Evolutionary conservation across 2,113 vertebrate species (phyloP).

Genomic region (Dicerorhinus sumatrensis): DNA sequence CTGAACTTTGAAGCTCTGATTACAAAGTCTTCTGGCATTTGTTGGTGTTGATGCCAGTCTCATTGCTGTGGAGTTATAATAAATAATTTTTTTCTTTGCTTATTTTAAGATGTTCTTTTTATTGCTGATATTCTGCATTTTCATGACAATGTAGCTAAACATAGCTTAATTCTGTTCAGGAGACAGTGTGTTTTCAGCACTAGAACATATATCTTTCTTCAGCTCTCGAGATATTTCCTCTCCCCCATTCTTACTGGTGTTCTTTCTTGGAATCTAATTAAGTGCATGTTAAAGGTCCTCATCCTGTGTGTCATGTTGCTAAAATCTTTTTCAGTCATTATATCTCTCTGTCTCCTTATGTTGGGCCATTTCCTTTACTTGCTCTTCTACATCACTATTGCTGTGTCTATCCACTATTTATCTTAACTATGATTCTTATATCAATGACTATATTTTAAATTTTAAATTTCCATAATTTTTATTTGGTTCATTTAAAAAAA

Average conservation of each 20-base stretch:
- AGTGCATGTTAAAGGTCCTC: not conserved
- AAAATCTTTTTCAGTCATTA: not conserved
- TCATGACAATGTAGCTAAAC: not conserved
- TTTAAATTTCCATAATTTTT: slow-evolving; percentile 7
- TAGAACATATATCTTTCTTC: not conserved
- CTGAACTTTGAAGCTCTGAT: not conserved
- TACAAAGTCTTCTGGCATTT: not conserved
- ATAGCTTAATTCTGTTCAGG: not conserved
- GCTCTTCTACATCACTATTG: not conserved
- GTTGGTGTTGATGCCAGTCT: not conserved
- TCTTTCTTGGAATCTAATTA: not conserved
- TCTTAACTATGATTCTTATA: not conserved
- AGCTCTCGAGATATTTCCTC: not conserved
- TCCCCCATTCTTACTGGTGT: not conserved
- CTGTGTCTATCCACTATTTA: not conserved
- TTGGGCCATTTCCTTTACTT: not conserved
- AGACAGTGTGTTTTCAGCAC: not conserved
- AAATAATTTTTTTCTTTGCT: not conserved
- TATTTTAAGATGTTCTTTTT: slow-evolving; percentile 1
- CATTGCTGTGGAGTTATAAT: not conserved
- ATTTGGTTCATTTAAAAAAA: not conserved
- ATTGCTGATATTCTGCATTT: not conserved
- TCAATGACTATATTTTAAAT: not conserved
- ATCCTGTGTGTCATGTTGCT: not conserved
- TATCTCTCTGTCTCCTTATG: not conserved